Conservation (phyloP, 1,140 invertebrate species). For the Scaptomyza hsui region DNA sequence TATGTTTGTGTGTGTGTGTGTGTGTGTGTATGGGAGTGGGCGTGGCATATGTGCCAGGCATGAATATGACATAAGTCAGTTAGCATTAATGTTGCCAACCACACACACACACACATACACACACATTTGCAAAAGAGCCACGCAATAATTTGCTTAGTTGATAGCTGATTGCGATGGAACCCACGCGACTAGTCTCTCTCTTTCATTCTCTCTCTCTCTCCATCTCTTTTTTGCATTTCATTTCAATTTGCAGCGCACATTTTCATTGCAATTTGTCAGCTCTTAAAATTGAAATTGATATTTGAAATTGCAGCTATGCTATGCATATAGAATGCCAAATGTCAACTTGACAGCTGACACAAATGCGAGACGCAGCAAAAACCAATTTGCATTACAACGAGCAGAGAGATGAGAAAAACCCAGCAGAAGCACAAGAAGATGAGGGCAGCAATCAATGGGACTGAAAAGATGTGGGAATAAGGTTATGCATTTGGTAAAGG, state of each 20-base stretch:
- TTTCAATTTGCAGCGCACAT: conserved; percentile 36
- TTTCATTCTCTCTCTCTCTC: background rate
- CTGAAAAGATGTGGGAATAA: too few relatives aligned
- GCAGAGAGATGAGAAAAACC: background rate
- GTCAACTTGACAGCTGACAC: conserved; percentile 47
- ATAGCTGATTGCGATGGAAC: conserved; percentile 49
- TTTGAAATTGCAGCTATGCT: conserved; percentile 36
- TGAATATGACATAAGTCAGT: conserved; percentile 71
- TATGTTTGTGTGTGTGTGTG: conserved; percentile 1
- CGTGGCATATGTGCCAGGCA: conserved; percentile 52
- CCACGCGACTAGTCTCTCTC: conserved; percentile 5
- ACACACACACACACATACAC: conserved; percentile 37
- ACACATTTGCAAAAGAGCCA: conserved; percentile 29
- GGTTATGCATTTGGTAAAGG: background rate
- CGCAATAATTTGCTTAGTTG: conserved; percentile 48
- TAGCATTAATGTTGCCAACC: conserved; percentile 24
- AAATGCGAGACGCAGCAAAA: conserved; percentile 35
- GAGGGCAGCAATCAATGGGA: background rate
- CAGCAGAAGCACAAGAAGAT: background rate
- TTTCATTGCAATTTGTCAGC: conserved; percentile 50
- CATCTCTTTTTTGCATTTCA: conserved; percentile 17
- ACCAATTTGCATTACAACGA: conserved; percentile 44
- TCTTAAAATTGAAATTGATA: conserved; percentile 52
- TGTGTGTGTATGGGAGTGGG: conserved; percentile 9
- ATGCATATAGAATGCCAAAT: conserved; percentile 41